A percentile compares a stretch with the other conserved stretches of the same genome.
These are phyloP conservation scores for Augochlora pura DNA, from an alignment of 1,140 invertebrate species.

Conservation along the genomic window DNA sequence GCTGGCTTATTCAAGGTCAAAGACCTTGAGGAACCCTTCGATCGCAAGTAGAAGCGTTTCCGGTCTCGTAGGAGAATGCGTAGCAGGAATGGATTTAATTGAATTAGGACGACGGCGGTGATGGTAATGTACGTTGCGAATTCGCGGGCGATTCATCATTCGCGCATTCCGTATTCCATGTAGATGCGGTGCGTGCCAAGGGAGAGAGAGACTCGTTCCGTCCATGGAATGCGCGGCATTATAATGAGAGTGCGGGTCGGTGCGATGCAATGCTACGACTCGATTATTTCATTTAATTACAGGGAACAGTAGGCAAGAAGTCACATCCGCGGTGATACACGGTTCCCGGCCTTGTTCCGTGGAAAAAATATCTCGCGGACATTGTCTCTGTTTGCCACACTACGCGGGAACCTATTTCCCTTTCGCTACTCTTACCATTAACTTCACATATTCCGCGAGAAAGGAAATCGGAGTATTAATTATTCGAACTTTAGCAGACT, in stretches of 20 bases:
- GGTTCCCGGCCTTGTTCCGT: neutral
- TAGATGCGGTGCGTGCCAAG: conserved; percentile 33
- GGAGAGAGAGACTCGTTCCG: conserved; percentile 54
- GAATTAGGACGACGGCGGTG: conserved; percentile 12
- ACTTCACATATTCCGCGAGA: no score
- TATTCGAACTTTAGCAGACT: neutral
- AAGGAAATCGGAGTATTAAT: neutral
- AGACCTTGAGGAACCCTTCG: no score
- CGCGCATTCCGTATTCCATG: conserved; percentile 21
- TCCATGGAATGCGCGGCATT: conserved; percentile 61
- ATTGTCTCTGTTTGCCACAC: conserved; percentile 16
- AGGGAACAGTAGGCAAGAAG: conserved; percentile 47
- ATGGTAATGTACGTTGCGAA: conserved; percentile 14
- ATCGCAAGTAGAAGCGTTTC: no score
- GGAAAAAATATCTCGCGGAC: conserved; percentile 2
- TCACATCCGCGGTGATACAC: conserved; percentile 34
- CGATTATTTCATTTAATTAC: conserved; percentile 68
- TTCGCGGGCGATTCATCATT: conserved; percentile 51
- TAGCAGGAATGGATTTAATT: neutral
- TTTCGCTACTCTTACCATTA: neutral
- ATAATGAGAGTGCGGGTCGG: conserved; percentile 53
- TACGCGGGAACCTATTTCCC: neutral
- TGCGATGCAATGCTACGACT: conserved; percentile 41
- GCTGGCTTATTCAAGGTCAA: neutral
- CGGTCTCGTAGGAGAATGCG: neutral